Conservation (phyloP, 1,140 invertebrate species). For the Drosophila baimaii region DNA sequence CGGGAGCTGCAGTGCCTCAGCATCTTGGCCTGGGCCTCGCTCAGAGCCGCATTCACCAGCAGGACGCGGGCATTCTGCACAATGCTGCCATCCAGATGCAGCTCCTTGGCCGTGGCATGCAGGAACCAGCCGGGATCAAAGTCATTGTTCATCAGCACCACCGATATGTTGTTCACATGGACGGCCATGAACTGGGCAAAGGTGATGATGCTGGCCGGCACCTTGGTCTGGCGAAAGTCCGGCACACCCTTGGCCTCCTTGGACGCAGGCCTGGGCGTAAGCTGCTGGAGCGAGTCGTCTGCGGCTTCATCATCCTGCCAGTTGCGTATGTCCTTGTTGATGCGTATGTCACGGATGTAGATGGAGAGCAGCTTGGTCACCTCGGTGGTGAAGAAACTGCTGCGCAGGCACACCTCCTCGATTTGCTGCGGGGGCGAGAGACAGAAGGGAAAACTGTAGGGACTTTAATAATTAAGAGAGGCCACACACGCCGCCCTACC, state of each 20-base stretch:
- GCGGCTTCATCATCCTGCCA: conserved; percentile 61
- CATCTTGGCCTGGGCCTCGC: conserved; percentile 85
- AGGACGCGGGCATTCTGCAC: conserved; percentile 90
- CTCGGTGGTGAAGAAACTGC: conserved; percentile 95
- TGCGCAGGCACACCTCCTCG: conserved; percentile 93
- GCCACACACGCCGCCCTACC: conserved; percentile 86
- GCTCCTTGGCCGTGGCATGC: conserved; percentile 90
- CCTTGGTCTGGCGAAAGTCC: conserved; percentile 90
- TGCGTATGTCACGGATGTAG: conserved; percentile 91
- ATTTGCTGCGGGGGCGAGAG: conserved; percentile 92
- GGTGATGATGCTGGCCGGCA: conserved; percentile 91
- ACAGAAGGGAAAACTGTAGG: conserved; percentile 63
- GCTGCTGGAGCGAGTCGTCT: conserved; percentile 55
- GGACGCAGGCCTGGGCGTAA: conserved; percentile 57
- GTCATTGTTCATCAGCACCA: conserved; percentile 88
- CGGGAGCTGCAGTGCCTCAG: conserved; percentile 83
- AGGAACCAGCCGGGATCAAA: conserved; percentile 90
- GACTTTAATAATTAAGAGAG: background rate
- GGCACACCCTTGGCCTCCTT: conserved; percentile 84
- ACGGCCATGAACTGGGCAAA: conserved; percentile 96
- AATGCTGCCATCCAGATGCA: conserved; percentile 91
- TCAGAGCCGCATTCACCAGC: conserved; percentile 88
- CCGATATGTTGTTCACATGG: conserved; percentile 92
- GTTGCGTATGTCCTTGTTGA: conserved; percentile 91
- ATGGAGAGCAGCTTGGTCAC: conserved; percentile 94